These are phyloP conservation scores for Drosophila seguyi DNA, from an alignment of 1,140 invertebrate genomes.

Conservation along the genomic window DNA sequence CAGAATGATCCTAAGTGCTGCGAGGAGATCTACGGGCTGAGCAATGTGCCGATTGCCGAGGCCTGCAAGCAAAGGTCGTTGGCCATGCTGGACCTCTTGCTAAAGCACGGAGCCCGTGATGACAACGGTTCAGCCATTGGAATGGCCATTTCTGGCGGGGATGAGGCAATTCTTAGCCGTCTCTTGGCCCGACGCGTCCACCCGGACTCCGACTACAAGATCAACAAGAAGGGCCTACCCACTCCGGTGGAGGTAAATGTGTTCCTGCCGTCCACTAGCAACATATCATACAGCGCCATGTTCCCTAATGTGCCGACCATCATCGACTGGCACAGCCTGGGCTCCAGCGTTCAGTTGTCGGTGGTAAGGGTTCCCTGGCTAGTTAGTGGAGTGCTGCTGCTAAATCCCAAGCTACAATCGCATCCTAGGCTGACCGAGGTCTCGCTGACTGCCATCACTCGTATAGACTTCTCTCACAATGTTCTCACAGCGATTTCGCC, in stretches of 20 bases:
- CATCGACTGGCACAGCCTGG: conserved; percentile 96
- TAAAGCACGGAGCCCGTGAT: conserved; percentile 94
- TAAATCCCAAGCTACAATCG: conserved; percentile 93
- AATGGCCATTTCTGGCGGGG: conserved; percentile 70
- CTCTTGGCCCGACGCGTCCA: conserved; percentile 87
- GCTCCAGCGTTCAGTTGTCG: conserved; percentile 89
- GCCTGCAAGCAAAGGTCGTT: conserved; percentile 90
- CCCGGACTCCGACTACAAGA: conserved; percentile 93
- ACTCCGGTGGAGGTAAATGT: conserved; percentile 88
- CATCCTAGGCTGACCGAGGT: conserved; percentile 90
- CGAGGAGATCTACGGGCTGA: conserved; percentile 84
- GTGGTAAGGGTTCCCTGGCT: conserved; percentile 93
- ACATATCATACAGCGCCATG: conserved; percentile 91
- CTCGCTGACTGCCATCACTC: conserved; percentile 95
- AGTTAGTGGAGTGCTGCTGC: conserved; percentile 91
- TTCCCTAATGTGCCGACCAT: conserved; percentile 95
- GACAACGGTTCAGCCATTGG: conserved; percentile 92
- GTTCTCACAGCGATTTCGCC: conserved; percentile 92
- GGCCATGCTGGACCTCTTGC: conserved; percentile 89
- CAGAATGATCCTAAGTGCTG: conserved; percentile 85
- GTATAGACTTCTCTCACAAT: conserved; percentile 97
- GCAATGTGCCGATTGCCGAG: conserved; percentile 89
- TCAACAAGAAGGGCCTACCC: conserved; percentile 93
- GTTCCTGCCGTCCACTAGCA: conserved; percentile 87
- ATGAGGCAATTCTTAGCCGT: conserved; percentile 76